Percentiles rank a stretch among this genome's conserved stretches.
These are phyloP conservation scores for Alligator sinensis DNA, from an alignment of 2,113 vertebrate genomes.

Conservation along the genomic window DNA sequence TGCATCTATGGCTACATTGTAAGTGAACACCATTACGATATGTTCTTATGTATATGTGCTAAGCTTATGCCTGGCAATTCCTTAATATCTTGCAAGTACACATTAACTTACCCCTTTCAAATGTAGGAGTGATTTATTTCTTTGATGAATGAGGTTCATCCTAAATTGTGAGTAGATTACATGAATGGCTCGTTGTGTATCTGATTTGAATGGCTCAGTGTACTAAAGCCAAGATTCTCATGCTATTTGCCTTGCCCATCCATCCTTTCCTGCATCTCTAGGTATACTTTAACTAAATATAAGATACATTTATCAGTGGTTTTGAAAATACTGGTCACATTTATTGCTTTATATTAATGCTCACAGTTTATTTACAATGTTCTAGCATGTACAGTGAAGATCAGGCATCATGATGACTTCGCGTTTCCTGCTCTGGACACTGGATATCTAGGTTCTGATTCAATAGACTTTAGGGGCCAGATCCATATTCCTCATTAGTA, in stretches of 20 bases:
- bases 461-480: neutral
- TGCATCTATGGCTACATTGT: neutral
- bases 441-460: neutral
- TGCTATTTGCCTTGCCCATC: neutral
- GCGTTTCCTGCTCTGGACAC: neutral
- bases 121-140: neutral
- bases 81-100: neutral
- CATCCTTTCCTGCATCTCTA: no score
- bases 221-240: neutral
- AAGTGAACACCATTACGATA: neutral
- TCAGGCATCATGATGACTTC: neutral
- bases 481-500: neutral
- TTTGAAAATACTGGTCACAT: neutral
- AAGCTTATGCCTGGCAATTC: fast-evolving
- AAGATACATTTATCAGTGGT: neutral
- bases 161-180: neutral
- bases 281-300: no score
- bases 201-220: neutral
- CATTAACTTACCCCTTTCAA: neutral
- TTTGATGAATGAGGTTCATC: neutral
- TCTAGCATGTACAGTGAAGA: neutral
- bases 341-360: neutral
- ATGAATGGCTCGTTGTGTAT: fast-evolving
- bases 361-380: neutral
- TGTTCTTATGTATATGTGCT: neutral